Base-by-base conservation (phyloP, 92 coral and sea anemone genomes). In the Siderastrea radians region DNA sequence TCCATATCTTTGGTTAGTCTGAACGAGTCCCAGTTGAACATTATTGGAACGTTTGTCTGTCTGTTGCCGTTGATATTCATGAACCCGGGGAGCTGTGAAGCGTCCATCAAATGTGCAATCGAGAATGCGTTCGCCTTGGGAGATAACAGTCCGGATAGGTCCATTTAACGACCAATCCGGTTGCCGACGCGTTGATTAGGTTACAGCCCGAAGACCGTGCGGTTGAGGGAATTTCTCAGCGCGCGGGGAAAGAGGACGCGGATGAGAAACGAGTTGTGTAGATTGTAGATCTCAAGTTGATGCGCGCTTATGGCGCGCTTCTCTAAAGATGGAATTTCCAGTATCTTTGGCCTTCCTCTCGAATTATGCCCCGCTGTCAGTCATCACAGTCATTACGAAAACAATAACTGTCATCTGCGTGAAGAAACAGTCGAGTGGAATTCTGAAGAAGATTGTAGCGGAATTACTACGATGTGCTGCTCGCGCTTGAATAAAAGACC, bases 111-210 rank as follows among this genome's bases (percentile, higher is more conserved):
- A 67, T 98, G 99, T 67, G 98, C 99, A 75, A 98, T 98, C 74
- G 99, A 98, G 87, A 98, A 98, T 74, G 99, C 98, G 89, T 95
- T 98, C 50, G 99, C 99, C 89, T 95, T 95, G 1, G 98, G 96
- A 72, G 99, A 98, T 54, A 98, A 96, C 73, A 95, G 92, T 52
- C 98, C 96, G 55, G 98, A 86, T 86, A 91, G 91, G 88, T 98
- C 99, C 99, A 98, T 98, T 72, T 88, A 94, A 74, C 59, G 77
- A 75, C 74, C 79, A 78, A 84, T 65, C 82, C 89, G 83, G 77
- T 62, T 61, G 80, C 76, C 62, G 55, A 58, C 87, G 53, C 72
- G 59, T 84, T 73, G 12, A 73, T 84, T 83, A 8, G 59, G 9
- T 4, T n/a, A 75, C 68, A 73, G 72, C 52, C 74, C 80, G 73